Base-by-base conservation (phyloP, 2,797 vertebrate genomes). In the Sternotherus odoratus region DNA sequence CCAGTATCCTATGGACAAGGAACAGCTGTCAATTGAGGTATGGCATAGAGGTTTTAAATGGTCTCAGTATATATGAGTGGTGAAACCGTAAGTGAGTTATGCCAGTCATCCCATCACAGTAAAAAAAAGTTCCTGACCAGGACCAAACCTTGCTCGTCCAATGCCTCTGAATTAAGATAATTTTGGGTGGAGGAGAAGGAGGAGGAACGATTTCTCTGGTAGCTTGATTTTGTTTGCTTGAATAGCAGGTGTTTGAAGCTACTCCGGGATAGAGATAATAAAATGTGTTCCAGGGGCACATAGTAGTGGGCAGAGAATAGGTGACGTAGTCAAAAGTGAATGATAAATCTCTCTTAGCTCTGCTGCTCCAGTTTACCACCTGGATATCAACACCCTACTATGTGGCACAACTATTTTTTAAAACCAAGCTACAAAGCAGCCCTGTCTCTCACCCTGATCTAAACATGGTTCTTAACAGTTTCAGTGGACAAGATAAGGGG, bases 331-430 rank as follows among this genome's bases (percentile, higher is more conserved):
- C 60, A 74, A 13, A 43, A 26, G 43, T 46, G 72, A 74, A 15
- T 28, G 72, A 26, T 46, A 30, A 78, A 54, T 9, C 12, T 12
- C 0, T 77, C 49, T 33, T 4, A 6, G 16, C 69, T 11, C 0
- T 21, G 30, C 50, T 53, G 19, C 9, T 16, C 46, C 46, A 1
- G 2, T 8, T 66, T 12, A 4, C 30, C 51, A 15, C 12, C 39
- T 75, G 24, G 72, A 48, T 53, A 10, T 49, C 60, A 24, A 19
- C 9, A 48, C 36, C 56, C 57, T 63, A 3, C 5, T 23, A 9
- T 63, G 26, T 2, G 11, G 54, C 8, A 26, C 15, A n/a, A 39
- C 8, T 1, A 0, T 60, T 23, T 69, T 23, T 69, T 13, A 26
- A 16, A 79, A n/a, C 63, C 50, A 43, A 60, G 3, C 19, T 4